A percentile compares a stretch with the other conserved stretches of the same genome.
These are phyloP conservation scores for Diplodus puntazzo DNA, from an alignment of 2,797 vertebrate genomes.

Conservation along the genomic window DNA sequence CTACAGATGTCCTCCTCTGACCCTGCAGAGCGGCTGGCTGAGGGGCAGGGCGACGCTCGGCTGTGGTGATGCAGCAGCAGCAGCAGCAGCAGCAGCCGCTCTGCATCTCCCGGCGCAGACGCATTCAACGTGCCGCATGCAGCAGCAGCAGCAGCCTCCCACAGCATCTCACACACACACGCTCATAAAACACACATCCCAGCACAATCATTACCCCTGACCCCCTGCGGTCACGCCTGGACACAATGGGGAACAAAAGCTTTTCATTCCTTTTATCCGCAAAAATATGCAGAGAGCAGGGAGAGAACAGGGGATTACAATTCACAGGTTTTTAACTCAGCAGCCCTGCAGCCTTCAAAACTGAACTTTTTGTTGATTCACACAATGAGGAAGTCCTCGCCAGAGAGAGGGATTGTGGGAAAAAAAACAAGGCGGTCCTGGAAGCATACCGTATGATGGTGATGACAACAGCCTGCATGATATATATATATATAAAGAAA, in stretches of 20 bases:
- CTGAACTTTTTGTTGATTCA: constrained; percentile 46
- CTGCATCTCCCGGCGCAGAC: constrained; percentile 72
- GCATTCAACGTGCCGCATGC: constrained; percentile 78
- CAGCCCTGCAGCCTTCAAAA: constrained; percentile 11
- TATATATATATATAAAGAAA: not conserved
- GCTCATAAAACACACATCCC: constrained; percentile 48
- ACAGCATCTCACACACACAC: constrained; percentile 39
- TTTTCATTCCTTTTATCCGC: constrained; percentile 53
- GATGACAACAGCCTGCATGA: constrained; percentile 22
- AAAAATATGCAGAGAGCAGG: constrained; percentile 27
- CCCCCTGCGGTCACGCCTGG: constrained; percentile 27
- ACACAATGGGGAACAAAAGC: constrained; percentile 67
- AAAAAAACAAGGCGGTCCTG: constrained; percentile 60
- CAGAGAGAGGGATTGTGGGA: constrained; percentile 63
- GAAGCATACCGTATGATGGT: constrained; percentile 8
- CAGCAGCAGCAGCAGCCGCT: constrained; percentile 53
- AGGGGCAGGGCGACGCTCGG: constrained; percentile 43
- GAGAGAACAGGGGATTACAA: constrained; percentile 24
- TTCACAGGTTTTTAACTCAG: constrained; percentile 12
- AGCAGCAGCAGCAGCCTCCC: constrained; percentile 61
- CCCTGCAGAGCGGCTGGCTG: constrained; percentile 10
- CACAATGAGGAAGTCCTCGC: constrained; percentile 39
- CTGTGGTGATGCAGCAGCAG: constrained; percentile 4
- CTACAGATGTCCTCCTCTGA: not conserved
- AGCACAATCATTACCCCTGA: constrained; percentile 40